These are phyloP conservation scores for Alloplasta piceator DNA, from an alignment of 2,888 invertebrate genomes.

Conservation along the genomic window DNA sequence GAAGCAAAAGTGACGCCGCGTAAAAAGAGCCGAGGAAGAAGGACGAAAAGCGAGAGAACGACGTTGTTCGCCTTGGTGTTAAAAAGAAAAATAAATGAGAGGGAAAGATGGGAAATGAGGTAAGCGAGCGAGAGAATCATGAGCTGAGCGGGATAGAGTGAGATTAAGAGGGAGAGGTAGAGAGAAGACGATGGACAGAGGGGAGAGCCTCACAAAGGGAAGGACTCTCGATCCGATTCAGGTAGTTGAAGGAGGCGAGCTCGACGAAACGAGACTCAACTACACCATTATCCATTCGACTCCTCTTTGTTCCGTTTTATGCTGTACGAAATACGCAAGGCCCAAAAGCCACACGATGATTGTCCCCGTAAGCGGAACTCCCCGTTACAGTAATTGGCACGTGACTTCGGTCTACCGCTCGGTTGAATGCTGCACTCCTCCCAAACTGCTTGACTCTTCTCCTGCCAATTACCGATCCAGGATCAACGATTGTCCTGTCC, in stretches of 20 bases:
- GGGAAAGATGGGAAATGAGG: constrained; percentile 40
- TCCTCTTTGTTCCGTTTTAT: constrained; percentile 50
- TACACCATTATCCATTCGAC: constrained; percentile 56
- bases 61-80: constrained; percentile 69
- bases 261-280: constrained; percentile 49
- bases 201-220: constrained; percentile 75
- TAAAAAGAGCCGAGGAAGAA: constrained; percentile 26
- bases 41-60: constrained; percentile 58
- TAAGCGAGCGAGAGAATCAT: background rate
- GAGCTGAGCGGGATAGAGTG: constrained; percentile 15
- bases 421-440: constrained; percentile 1
- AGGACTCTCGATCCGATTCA: constrained; percentile 71
- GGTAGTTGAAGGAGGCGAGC: constrained; percentile 66
- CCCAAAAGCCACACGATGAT: constrained; percentile 11
- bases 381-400: constrained; percentile 31
- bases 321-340: constrained; percentile 4
- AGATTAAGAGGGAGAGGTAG: constrained; percentile 15
- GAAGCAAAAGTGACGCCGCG: constrained; percentile 1
- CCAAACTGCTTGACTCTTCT: constrained; percentile 3
- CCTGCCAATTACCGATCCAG: constrained; percentile 23
- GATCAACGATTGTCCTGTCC: background rate
- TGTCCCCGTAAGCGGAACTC: constrained; percentile 10
- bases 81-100: constrained; percentile 61
- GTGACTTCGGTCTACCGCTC: too few species aligned
- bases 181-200: constrained; percentile 22